phyloP scores from a whole-genome alignment of 2,888 invertebrate genomes.

The Neoscelio sp. region DNA sequence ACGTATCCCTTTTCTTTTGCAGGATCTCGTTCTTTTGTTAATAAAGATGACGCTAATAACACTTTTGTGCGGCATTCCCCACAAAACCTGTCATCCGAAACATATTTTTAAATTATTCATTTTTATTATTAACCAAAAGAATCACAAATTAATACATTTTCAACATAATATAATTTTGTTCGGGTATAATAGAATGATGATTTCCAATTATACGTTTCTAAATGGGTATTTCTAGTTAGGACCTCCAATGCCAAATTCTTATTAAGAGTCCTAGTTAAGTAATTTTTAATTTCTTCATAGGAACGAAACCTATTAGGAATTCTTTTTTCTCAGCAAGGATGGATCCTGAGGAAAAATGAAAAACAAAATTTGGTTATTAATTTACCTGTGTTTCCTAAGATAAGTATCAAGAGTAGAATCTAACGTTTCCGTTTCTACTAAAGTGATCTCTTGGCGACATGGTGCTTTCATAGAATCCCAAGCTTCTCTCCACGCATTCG shows the following conservation, averaged over 20 bases:
- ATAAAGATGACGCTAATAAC: constrained; percentile 90
- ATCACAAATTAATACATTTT: no score
- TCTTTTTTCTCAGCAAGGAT: no score
- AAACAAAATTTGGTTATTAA: no score
- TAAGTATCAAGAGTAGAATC: constrained; percentile 95
- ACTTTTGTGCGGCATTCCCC: constrained; percentile 97
- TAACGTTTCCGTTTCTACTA: constrained; percentile 93
- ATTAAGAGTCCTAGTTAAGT: no score
- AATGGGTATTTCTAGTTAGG: no score
- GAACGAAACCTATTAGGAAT: no score
- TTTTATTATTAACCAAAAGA: no score
- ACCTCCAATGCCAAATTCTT: no score
- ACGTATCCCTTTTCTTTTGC: constrained; percentile 95
- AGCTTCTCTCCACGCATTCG: constrained; percentile 91
- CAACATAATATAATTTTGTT: constrained; percentile 1
- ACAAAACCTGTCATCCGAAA: constrained; percentile 87
- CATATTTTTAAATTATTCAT: background rate
- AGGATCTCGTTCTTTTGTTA: constrained; percentile 93
- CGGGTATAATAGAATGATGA: background rate
- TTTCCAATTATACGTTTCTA: background rate
- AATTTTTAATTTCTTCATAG: no score
- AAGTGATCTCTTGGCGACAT: constrained; percentile 93
- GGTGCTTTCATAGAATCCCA: constrained; percentile 93
- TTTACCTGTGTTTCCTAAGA: constrained; percentile 92
- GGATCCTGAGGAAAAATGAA: no score